Evolutionary conservation across 2,113 vertebrate species (phyloP).

Genomic region (Stictonetta naevosa): DNA sequence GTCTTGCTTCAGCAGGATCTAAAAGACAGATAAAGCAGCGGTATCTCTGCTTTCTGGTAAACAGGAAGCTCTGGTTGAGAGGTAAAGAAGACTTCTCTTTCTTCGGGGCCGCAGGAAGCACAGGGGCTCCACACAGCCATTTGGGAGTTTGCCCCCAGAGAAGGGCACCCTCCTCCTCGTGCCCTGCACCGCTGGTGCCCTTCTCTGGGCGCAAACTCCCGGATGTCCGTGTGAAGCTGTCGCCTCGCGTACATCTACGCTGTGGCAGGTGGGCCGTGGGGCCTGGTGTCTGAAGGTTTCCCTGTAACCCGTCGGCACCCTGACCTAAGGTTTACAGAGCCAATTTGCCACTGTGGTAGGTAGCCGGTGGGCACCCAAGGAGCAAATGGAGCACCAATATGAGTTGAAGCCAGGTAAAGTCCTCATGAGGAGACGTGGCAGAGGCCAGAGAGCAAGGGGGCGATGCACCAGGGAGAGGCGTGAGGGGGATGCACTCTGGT

Average conservation of each 20-base stretch:
- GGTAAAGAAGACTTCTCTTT: neutral
- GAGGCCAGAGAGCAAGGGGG: neutral
- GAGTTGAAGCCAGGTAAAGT: neutral
- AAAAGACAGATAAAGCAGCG: neutral
- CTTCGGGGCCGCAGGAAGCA: neutral
- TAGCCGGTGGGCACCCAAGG: neutral
- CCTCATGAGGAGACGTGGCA: neutral
- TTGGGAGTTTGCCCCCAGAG: neutral
- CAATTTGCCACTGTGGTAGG: neutral
- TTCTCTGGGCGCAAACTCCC: neutral
- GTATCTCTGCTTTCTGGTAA: neutral
- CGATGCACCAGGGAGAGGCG: fast-evolving
- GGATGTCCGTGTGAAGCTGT: fast-evolving
- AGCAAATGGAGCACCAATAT: neutral
- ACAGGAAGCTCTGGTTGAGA: neutral
- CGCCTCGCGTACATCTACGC: neutral
- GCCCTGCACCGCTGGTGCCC: neutral
- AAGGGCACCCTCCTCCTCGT: neutral
- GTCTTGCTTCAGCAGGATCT: neutral
- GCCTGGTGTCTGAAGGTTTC: neutral
- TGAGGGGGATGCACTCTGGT: neutral
- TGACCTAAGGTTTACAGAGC: neutral
- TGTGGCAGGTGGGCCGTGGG: neutral
- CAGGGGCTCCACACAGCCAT: neutral
- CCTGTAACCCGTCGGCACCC: slow-evolving; percentile 13